These are phyloP conservation scores for Onthophagus sagittarius DNA, from an alignment of 2,888 invertebrate species.

Conservation along the genomic window DNA sequence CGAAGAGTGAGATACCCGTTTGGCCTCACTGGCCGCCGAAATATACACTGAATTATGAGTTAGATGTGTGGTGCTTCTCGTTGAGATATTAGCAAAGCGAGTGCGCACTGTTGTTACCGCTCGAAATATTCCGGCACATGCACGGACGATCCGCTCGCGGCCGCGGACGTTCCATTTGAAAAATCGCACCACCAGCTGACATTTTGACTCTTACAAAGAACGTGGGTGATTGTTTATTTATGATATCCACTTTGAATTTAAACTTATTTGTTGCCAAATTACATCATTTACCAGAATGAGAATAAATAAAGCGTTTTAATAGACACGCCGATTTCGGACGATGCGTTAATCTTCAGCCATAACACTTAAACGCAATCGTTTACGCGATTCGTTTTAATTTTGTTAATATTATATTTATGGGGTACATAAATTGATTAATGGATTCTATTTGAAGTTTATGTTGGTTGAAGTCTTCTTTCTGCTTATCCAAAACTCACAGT, in stretches of 20 bases:
- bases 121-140: conserved; percentile 1
- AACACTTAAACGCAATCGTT: too few species aligned
- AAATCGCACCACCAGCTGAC: neutral
- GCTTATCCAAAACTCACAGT: neutral
- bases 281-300: neutral
- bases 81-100: neutral
- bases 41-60: conserved; percentile 23
- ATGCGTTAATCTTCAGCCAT: too few species aligned
- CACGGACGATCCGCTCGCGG: neutral
- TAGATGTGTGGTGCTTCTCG: conserved; percentile 30
- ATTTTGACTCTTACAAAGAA: neutral
- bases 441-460: too few species aligned
- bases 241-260: neutral
- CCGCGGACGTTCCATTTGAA: neutral
- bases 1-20: neutral
- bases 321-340: neutral
- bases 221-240: neutral
- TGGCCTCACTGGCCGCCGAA: conserved; percentile 10
- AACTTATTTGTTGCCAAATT: neutral
- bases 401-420: too few species aligned
- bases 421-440: too few species aligned
- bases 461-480: neutral
- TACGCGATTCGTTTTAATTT: too few species aligned
- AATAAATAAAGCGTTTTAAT: neutral
- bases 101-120: conserved; percentile 7